A percentile compares a stretch with the other conserved stretches of the same genome.
Conservation (phyloP, 2,797 vertebrate genomes). For the Merluccius polli region DNA sequence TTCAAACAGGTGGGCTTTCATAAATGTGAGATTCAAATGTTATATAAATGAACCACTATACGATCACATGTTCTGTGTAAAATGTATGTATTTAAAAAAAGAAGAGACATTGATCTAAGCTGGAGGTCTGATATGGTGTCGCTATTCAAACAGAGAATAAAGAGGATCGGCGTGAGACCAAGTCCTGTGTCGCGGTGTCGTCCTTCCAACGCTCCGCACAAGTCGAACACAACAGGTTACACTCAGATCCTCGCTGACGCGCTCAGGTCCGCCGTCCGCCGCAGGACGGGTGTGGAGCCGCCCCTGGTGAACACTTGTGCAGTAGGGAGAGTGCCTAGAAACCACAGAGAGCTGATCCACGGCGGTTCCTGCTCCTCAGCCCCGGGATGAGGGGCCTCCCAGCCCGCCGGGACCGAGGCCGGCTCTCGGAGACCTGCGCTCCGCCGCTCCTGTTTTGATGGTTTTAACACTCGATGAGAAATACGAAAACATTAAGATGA, state of each 20-base stretch:
- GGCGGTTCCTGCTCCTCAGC: conserved; percentile 42
- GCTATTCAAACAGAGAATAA: too few species aligned
- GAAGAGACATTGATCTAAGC: too few species aligned
- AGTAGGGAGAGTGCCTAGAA: conserved; percentile 58
- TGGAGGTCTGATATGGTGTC: too few species aligned
- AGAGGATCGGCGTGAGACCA: too few species aligned
- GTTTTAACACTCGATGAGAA: neutral
- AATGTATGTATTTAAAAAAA: too few species aligned
- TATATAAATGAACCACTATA: too few species aligned
- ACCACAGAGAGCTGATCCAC: conserved; percentile 58
- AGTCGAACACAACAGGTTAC: too few species aligned
- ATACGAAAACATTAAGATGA: neutral
- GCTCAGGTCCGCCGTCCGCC: neutral
- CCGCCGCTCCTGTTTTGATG: conserved; percentile 37
- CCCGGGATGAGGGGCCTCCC: conserved; percentile 20
- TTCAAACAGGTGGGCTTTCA: too few species aligned
- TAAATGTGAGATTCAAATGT: too few species aligned
- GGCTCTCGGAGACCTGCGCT: conserved; percentile 34
- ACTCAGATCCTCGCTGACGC: conserved; percentile 23
- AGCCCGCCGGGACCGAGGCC: conserved; percentile 16
- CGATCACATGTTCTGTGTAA: too few species aligned
- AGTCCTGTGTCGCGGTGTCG: too few species aligned
- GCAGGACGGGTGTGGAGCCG: conserved; percentile 14
- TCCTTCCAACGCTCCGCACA: too few species aligned
- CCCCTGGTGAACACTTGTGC: conserved; percentile 53